These are phyloP conservation scores for Melanostigma gelatinosum DNA, from an alignment of 2,113 vertebrate genomes.

Conservation along the genomic window DNA sequence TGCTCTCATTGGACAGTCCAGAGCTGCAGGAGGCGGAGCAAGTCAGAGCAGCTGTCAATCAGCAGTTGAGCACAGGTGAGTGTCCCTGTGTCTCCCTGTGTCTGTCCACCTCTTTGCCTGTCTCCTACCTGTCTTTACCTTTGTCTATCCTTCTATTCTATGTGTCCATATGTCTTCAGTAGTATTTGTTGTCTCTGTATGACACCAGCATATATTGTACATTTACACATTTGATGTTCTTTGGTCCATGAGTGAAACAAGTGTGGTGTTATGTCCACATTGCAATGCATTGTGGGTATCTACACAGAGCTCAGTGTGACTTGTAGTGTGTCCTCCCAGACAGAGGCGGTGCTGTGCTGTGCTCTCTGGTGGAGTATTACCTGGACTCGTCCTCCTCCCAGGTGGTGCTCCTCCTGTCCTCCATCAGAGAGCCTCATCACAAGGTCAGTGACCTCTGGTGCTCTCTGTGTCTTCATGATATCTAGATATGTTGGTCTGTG, in stretches of 20 bases:
- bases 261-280: background rate
- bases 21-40: conserved; percentile 89
- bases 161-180: no score
- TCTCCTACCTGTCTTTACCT: no score
- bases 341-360: conserved; percentile 90
- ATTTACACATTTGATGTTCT: no score
- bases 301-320: background rate
- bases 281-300: background rate
- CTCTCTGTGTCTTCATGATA: background rate
- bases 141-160: background rate
- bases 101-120: background rate
- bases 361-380: conserved; percentile 92
- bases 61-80: conserved; percentile 91
- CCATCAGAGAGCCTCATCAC: conserved; percentile 94
- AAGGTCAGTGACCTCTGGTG: conserved; percentile 83
- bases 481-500: background rate
- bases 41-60: conserved; percentile 86
- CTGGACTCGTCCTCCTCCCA: conserved; percentile 90
- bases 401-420: conserved; percentile 89
- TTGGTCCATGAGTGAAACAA: background rate
- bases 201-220: no score
- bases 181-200: no score
- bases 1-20: conserved; percentile 91
- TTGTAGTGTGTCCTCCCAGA: conserved; percentile 78
- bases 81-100: background rate